Conservation (phyloP, 2,113 vertebrate species). For the Solenodon paradoxus region DNA sequence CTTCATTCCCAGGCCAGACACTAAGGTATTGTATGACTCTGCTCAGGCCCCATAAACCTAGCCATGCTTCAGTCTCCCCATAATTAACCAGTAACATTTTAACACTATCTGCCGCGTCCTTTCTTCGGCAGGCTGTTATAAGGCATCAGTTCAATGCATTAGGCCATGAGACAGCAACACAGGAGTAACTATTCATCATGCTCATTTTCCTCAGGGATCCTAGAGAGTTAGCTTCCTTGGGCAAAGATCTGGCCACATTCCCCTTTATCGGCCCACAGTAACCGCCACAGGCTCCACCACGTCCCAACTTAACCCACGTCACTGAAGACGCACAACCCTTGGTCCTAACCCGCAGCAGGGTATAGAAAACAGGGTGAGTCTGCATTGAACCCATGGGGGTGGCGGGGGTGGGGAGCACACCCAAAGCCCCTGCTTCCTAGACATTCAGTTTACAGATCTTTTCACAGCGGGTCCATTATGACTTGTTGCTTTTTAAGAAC, state of each 20-base stretch:
- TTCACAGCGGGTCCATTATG: background rate
- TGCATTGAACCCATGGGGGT: background rate
- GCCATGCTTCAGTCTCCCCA: constrained; percentile 46
- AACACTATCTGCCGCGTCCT: constrained; percentile 35
- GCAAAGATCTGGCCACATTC: background rate
- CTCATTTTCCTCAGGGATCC: background rate
- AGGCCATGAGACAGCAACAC: background rate
- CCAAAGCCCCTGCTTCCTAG: background rate
- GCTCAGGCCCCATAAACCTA: constrained; percentile 58
- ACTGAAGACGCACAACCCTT: background rate
- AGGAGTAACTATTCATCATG: background rate
- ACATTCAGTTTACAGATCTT: background rate
- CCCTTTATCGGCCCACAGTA: background rate
- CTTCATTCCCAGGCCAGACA: constrained; percentile 79
- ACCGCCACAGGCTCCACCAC: background rate
- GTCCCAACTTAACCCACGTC: background rate
- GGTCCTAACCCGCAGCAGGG: background rate
- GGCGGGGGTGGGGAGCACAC: background rate
- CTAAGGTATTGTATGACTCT: constrained; percentile 69
- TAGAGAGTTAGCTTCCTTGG: background rate
- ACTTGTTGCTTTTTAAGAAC: background rate
- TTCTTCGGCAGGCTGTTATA: constrained; percentile 12
- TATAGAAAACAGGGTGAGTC: background rate
- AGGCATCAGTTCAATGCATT: background rate
- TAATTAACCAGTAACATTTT: constrained; percentile 53